These are phyloP conservation scores for Heterotilapia buettikoferi DNA, from an alignment of 2,113 vertebrate species.

Conservation along the genomic window DNA sequence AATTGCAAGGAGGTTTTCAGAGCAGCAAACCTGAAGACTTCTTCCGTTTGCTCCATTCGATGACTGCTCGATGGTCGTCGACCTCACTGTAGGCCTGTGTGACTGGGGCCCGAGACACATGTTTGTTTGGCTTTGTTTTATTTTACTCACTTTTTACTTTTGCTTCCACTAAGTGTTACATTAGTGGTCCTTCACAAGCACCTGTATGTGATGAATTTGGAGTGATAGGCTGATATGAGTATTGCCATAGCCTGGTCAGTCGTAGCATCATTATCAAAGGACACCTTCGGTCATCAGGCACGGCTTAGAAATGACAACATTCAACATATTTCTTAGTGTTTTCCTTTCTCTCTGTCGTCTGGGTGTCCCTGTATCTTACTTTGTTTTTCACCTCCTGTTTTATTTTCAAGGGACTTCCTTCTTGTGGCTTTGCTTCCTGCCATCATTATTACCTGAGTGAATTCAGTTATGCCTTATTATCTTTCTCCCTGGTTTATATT, in stretches of 20 bases:
- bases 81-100: background rate
- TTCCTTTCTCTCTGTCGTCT: background rate
- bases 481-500: background rate
- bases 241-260: background rate
- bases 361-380: background rate
- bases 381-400: background rate
- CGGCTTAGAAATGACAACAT: background rate
- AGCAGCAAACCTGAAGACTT: background rate
- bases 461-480: background rate
- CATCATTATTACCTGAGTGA: background rate
- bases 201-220: background rate
- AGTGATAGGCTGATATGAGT: background rate
- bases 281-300: background rate
- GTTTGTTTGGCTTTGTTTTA: background rate
- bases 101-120: background rate
- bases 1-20: background rate
- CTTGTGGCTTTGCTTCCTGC: background rate
- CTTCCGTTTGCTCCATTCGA: rapidly evolving
- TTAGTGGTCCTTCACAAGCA: background rate
- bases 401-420: background rate
- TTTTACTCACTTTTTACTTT: background rate
- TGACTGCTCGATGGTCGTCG: background rate
- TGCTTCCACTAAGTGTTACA: background rate
- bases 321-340: background rate
- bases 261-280: background rate